Evolutionary conservation across 1,140 invertebrate species (phyloP).

Genomic region (Apis laboriosa): DNA sequence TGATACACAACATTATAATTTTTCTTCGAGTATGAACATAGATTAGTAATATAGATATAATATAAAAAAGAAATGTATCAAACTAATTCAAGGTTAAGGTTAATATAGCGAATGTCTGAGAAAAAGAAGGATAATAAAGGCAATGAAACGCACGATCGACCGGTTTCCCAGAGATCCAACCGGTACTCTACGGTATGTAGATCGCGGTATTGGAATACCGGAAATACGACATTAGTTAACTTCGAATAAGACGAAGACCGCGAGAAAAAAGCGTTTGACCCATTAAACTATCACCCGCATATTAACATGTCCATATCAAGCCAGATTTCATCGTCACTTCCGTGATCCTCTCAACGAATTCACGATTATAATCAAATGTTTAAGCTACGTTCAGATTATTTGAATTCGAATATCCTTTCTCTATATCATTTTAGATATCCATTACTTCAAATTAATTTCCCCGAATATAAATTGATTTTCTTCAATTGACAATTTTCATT

Average conservation of each 20-base stretch:
- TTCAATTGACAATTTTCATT: too few relatives aligned
- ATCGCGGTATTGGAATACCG: constrained; percentile 45
- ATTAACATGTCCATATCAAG: not conserved
- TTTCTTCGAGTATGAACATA: not conserved
- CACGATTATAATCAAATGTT: constrained; percentile 56
- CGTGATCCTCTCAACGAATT: constrained; percentile 29
- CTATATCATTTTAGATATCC: too few relatives aligned
- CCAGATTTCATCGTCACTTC: constrained; percentile 22
- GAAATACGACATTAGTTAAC: constrained; percentile 49
- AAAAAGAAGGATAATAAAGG: constrained; percentile 27
- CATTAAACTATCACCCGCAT: constrained; percentile 17
- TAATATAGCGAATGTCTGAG: constrained; percentile 26
- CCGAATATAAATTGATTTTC: too few relatives aligned
- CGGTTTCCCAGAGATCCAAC: constrained; percentile 51
- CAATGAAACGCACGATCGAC: constrained; percentile 40
- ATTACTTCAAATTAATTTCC: too few relatives aligned
- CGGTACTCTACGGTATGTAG: constrained; percentile 55
- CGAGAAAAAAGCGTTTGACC: constrained; percentile 25
- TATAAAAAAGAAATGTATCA: not conserved
- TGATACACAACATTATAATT: not conserved
- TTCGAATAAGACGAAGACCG: not conserved
- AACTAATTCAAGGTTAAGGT: constrained; percentile 9
- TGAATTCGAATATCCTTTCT: too few relatives aligned
- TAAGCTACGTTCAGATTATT: constrained; percentile 3
- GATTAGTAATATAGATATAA: not conserved